These are phyloP conservation scores for Aramus guarauna DNA, from an alignment of 2,113 vertebrate species.

Conservation along the genomic window DNA sequence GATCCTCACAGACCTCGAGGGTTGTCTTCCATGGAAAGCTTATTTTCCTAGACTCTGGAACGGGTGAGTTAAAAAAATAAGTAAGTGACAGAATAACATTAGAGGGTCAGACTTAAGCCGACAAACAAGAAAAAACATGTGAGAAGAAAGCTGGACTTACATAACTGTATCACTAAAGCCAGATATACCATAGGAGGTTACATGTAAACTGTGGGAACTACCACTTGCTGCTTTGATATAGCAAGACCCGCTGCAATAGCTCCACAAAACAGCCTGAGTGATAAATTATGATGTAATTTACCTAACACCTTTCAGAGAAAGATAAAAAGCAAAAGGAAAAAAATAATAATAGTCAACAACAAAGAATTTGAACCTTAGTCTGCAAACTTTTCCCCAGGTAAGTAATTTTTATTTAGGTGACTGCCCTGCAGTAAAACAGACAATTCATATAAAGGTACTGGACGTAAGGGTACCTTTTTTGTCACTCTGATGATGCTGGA, in stretches of 20 bases:
- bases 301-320: background rate
- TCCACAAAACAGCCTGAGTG: background rate
- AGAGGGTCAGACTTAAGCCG: background rate
- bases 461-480: background rate
- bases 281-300: background rate
- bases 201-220: background rate
- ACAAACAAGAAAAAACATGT: background rate
- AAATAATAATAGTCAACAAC: background rate
- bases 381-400: background rate
- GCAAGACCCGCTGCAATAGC: background rate
- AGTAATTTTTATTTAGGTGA: background rate
- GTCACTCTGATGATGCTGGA: background rate
- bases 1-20: background rate
- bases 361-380: background rate
- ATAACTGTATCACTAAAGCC: background rate
- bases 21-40: background rate
- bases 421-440: background rate
- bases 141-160: background rate
- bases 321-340: background rate
- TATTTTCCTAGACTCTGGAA: background rate
- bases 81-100: background rate
- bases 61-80: background rate
- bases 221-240: background rate
- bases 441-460: background rate
- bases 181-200: background rate